Conservation (phyloP, 1,140 invertebrate species). For the Lysiphlebus fabarum region DNA sequence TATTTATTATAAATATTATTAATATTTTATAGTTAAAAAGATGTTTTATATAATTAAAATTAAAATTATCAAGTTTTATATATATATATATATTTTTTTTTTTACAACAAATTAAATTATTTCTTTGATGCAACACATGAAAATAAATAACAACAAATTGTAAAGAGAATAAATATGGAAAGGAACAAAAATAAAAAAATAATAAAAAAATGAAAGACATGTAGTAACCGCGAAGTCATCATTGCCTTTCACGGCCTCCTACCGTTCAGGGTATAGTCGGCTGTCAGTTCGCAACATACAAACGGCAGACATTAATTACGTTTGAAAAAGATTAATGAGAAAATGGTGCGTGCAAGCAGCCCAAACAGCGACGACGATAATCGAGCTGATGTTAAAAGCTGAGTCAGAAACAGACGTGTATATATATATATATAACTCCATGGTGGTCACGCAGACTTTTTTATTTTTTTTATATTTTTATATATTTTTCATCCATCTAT, state of each 20-base stretch:
- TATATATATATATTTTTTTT: no score
- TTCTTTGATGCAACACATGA: neutral
- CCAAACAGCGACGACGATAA: conserved; percentile 15
- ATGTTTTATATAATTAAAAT: no score
- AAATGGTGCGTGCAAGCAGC: conserved; percentile 31
- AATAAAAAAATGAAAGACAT: conserved; percentile 9
- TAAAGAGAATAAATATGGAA: neutral
- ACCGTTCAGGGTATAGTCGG: conserved; percentile 25
- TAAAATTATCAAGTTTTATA: no score
- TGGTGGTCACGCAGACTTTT: conserved; percentile 9
- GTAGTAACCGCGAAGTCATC: conserved; percentile 24
- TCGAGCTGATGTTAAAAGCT: conserved; percentile 28
- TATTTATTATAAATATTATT: no score
- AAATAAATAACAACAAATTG: neutral
- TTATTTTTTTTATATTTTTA: no score
- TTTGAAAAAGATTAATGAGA: conserved; percentile 40
- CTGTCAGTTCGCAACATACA: conserved; percentile 28
- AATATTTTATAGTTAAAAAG: no score
- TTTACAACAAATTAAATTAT: no score
- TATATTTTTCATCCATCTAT: no score
- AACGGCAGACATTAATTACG: conserved; percentile 40
- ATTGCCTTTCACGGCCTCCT: conserved; percentile 30
- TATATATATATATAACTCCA: neutral
- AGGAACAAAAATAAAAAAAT: neutral
- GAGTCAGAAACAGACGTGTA: conserved; percentile 23